Conservation (phyloP, 2,888 invertebrate species). For the Hartigia nigra region DNA sequence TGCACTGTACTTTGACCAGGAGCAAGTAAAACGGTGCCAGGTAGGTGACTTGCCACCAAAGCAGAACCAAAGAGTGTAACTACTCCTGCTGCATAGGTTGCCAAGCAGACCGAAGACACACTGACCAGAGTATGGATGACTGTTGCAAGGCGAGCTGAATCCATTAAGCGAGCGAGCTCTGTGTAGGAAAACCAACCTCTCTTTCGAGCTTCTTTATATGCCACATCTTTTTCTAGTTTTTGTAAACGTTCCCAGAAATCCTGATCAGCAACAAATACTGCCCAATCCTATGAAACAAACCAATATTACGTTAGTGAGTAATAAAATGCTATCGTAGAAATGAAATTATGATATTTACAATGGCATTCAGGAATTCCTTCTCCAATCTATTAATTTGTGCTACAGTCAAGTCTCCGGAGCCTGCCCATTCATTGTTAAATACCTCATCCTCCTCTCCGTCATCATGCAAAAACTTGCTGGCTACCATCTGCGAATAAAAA, state of each 20-base stretch:
- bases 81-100: constrained; percentile 73
- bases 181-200: constrained; percentile 88
- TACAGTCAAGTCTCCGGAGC: constrained; percentile 80
- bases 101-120: constrained; percentile 71
- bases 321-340: constrained; percentile 10
- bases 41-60: constrained; percentile 63
- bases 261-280: constrained; percentile 81
- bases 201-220: constrained; percentile 76
- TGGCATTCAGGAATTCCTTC: constrained; percentile 87
- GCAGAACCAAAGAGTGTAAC: constrained; percentile 72
- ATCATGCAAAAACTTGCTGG: constrained; percentile 95
- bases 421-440: constrained; percentile 93
- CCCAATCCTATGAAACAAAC: constrained; percentile 79
- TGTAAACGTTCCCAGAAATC: constrained; percentile 80
- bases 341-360: constrained; percentile 73
- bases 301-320: constrained; percentile 12
- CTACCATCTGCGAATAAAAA: constrained; percentile 80
- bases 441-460: constrained; percentile 93
- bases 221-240: constrained; percentile 78
- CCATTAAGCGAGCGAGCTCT: constrained; percentile 75
- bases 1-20: constrained; percentile 29
- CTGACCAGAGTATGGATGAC: constrained; percentile 68
- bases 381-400: constrained; percentile 85
- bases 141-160: constrained; percentile 66
- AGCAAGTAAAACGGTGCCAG: constrained; percentile 48